Percentiles rank a stretch among this genome's conserved stretches.
Conservation (phyloP, 2,113 vertebrate species). For the Gavia stellata region DNA sequence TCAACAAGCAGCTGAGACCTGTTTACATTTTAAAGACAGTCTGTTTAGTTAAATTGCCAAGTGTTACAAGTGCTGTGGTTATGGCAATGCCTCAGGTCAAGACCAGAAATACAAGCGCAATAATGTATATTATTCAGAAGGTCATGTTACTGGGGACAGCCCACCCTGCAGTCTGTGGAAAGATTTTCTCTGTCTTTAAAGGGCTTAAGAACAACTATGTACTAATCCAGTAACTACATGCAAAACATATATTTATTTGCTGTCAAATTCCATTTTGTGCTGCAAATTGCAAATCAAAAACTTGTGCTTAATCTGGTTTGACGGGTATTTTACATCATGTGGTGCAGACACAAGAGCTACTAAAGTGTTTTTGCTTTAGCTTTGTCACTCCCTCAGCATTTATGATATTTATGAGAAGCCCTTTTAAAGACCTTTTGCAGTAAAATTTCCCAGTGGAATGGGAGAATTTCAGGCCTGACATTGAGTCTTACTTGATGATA, state of each 20-base stretch:
- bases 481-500: neutral
- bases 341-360: neutral
- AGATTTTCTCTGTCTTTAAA: neutral
- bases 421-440: neutral
- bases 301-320: neutral
- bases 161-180: neutral
- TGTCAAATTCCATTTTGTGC: neutral
- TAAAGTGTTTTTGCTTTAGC: neutral
- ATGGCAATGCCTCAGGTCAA: neutral
- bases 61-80: neutral
- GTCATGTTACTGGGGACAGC: neutral
- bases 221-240: neutral
- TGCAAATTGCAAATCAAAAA: neutral
- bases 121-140: neutral
- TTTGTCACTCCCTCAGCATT: neutral
- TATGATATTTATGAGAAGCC: neutral
- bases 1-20: neutral
- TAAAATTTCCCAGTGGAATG: neutral
- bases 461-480: constrained; percentile 3
- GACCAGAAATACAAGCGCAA: neutral
- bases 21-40: neutral
- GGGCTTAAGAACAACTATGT: neutral
- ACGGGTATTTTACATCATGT: neutral
- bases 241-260: neutral
- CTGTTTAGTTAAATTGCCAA: neutral